Evolutionary conservation across 2,888 invertebrate genomes (phyloP).

Genomic region (Acrocyrtus sp.): DNA sequence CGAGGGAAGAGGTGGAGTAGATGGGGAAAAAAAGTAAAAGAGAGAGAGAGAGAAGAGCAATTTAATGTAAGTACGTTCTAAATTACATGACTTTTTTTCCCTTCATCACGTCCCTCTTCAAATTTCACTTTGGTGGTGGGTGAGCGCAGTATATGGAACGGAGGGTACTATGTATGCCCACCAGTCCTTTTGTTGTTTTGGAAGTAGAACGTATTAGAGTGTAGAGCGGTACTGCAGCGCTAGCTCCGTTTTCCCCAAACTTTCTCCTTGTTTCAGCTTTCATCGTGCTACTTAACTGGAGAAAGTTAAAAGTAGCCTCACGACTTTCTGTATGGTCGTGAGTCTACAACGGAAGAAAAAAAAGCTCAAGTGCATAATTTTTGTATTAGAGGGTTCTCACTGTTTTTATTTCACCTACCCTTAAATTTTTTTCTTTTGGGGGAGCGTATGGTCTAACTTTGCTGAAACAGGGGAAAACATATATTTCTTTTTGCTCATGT

Average conservation of each 20-base stretch:
- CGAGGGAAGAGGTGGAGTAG: conserved; percentile 13
- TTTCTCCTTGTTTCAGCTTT: neutral
- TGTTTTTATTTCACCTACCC: neutral
- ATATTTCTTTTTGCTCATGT: neutral
- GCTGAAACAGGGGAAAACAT: neutral
- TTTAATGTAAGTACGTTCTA: conserved; percentile 27
- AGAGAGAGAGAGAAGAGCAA: conserved; percentile 22
- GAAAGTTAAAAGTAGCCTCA: neutral
- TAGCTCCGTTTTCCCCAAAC: neutral
- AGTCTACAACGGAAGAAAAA: neutral
- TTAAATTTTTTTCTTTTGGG: too few relatives aligned
- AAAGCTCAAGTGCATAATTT: neutral
- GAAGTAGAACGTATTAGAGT: too few relatives aligned
- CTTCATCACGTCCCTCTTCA: conserved; percentile 23
- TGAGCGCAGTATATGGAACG: neutral
- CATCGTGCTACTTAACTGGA: neutral
- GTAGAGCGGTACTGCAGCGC: neutral
- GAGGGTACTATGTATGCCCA: neutral
- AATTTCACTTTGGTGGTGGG: neutral
- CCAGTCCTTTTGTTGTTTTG: neutral
- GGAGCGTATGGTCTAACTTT: neutral
- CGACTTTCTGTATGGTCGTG: neutral
- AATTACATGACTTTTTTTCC: conserved; percentile 26
- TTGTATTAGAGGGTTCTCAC: neutral
- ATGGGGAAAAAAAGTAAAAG: conserved; percentile 23